These are phyloP conservation scores for Pterocles burchelli DNA, from an alignment of 2,113 vertebrate species.

Conservation along the genomic window DNA sequence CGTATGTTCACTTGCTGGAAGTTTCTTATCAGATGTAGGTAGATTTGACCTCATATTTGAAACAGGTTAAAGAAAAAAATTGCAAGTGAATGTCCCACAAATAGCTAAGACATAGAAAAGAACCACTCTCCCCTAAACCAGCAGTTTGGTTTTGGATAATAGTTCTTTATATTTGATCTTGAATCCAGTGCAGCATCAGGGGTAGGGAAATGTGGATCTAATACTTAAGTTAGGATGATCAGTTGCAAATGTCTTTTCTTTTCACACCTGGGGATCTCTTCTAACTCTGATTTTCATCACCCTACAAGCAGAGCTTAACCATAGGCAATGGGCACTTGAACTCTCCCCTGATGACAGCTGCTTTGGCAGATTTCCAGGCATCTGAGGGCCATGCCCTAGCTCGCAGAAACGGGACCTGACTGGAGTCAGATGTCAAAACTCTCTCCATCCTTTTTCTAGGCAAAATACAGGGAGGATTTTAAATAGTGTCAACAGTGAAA, in stretches of 20 bases:
- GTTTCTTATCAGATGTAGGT: background rate
- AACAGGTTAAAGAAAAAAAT: background rate
- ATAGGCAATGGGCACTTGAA: background rate
- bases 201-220: background rate
- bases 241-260: background rate
- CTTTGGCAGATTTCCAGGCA: background rate
- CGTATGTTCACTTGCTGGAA: background rate
- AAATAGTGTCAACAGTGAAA: background rate
- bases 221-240: background rate
- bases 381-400: background rate
- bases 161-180: background rate
- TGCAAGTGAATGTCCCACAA: background rate
- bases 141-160: background rate
- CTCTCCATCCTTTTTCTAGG: background rate
- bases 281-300: background rate
- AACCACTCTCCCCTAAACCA: background rate
- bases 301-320: background rate
- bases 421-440: background rate
- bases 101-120: background rate
- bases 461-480: background rate
- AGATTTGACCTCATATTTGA: background rate
- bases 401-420: background rate
- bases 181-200: background rate
- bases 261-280: background rate
- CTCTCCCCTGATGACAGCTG: background rate